Evolutionary conservation across 2,797 vertebrate species (phyloP).

Genomic region (Poliocrania exsul): DNA sequence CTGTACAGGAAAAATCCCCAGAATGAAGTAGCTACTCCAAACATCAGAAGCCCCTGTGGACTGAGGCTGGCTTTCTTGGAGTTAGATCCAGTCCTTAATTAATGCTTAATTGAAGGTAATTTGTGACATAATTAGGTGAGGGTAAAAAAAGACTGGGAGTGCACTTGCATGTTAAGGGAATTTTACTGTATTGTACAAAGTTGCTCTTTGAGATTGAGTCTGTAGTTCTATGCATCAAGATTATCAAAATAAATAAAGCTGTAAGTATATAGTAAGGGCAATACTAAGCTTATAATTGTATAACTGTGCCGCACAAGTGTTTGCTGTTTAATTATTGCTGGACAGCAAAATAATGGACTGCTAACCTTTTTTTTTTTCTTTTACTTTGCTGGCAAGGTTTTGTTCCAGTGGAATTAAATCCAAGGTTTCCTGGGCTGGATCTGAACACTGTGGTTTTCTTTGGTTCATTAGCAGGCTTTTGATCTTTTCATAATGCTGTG

Average conservation of each 20-base stretch:
- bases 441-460: background rate
- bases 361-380: background rate
- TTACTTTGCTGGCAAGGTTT: background rate
- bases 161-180: background rate
- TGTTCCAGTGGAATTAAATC: conserved; percentile 36
- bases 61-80: background rate
- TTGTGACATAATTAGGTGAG: background rate
- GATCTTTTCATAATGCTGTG: background rate
- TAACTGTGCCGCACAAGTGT: background rate
- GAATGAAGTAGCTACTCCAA: background rate
- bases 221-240: background rate
- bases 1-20: background rate
- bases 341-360: background rate
- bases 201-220: background rate
- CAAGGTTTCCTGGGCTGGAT: conserved; percentile 13
- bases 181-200: background rate
- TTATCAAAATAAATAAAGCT: background rate
- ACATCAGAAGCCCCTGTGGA: background rate
- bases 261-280: background rate
- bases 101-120: background rate
- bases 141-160: background rate
- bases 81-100: background rate
- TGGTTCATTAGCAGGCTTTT: background rate
- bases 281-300: background rate
- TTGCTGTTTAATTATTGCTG: conserved; percentile 18